Percentiles rank a stretch among this genome's conserved stretches.
phyloP scores from a whole-genome alignment of 2,797 vertebrate genomes.

The Ctenochaetus hawaiiensis region DNA sequence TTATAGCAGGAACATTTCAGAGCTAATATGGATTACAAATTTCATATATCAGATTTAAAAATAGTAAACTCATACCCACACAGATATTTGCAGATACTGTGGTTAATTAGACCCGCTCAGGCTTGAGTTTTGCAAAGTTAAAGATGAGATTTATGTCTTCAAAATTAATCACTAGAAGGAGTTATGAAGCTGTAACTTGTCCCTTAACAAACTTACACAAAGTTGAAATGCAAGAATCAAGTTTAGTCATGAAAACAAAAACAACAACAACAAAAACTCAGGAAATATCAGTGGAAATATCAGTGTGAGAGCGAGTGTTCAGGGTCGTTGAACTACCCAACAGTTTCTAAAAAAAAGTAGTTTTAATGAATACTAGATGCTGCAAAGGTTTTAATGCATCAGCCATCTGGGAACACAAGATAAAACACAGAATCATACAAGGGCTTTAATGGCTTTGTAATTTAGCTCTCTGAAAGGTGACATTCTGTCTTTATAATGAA shows the following conservation, averaged over 20 bases:
- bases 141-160: neutral
- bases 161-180: neutral
- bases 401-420: neutral
- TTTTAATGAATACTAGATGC: neutral
- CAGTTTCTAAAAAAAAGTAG: too few species aligned
- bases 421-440: neutral
- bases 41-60: conserved; percentile 7
- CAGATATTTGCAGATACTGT: neutral
- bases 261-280: too few species aligned
- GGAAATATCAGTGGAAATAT: neutral
- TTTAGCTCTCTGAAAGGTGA: neutral
- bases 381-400: neutral
- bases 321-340: neutral
- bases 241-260: too few species aligned
- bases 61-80: neutral
- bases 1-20: neutral
- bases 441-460: neutral
- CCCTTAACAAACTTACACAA: neutral
- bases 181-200: neutral
- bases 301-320: neutral
- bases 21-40: neutral
- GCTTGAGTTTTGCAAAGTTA: neutral
- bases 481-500: neutral
- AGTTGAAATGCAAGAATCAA: too few species aligned
- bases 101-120: neutral